Base-by-base conservation (phyloP, 2,113 vertebrate species). In the Aspiorhynchus laticeps region DNA sequence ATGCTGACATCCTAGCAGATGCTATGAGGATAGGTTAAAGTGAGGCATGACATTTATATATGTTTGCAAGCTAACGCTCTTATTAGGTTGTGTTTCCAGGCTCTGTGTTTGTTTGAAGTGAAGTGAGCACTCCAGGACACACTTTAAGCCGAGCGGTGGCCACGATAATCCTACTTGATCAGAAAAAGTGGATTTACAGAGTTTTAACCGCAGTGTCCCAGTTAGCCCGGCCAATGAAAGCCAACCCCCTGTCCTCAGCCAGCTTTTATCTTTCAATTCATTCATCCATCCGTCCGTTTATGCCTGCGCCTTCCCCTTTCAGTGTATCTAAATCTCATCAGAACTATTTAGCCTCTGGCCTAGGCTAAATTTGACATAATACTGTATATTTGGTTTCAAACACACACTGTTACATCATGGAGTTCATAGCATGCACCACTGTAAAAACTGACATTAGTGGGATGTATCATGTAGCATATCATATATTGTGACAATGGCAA, bases 121-220 rank as follows among this genome's bases (percentile, higher is more conserved):
- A 91, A 91, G 87, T 89, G 43, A 91, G 69, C 78, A 87, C 85
- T 90, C 36, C 56, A 77, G 92, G 89, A 85, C 90, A 90, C 80
- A 76, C 88, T 89, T 81, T 92, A 92, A 93, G 93, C 90, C 90
- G 38, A 74, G 80, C 67, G 53, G 36, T 83, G 91, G 74, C 88
- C 82, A 75, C 78, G 89, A 90, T 91, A 93, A 93, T 94, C 91
- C 91, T 89, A 82, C 87, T 91, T 92, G 87, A 93, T 89, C 86
- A 88, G 88, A 90, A 90, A 88, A 87, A 90, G 90, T 91, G 90
- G 90, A 91, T 93, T 92, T 90, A 61, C 21, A 85, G 81, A 67
- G 59, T 73, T 41, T 85, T 84, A 83, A 69, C 83, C 24, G 53
- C n/a, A 48, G 33, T 89, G 86, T 86, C 90, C 90, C 86, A 90